phyloP scores from a whole-genome alignment of 2,113 vertebrate species.

The Centropus unirufus region DNA sequence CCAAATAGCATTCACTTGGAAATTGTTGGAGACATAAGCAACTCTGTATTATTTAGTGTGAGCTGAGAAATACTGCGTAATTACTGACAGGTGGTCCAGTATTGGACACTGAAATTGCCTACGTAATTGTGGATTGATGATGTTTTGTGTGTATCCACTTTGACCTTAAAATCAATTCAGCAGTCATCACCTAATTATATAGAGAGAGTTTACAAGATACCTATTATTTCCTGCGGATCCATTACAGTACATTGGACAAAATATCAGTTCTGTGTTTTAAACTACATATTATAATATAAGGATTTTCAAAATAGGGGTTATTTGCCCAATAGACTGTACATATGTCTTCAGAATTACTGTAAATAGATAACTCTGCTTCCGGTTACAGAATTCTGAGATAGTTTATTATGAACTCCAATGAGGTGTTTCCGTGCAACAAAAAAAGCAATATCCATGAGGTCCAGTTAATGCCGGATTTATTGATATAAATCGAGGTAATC shows the following conservation, averaged over 20 bases:
- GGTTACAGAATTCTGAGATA: background rate
- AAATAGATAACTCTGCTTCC: background rate
- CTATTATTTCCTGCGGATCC: conserved; percentile 24
- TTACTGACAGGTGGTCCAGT: conserved; percentile 24
- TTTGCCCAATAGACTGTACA: conserved; percentile 6
- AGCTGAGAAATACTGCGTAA: background rate
- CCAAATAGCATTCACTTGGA: background rate
- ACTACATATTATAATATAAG: background rate
- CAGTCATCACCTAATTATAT: conserved; percentile 18
- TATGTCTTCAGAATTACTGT: background rate
- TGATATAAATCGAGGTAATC: background rate
- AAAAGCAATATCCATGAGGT: background rate
- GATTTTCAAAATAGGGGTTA: background rate
- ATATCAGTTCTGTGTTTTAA: background rate
- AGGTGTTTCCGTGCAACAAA: background rate
- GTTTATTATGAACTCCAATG: background rate
- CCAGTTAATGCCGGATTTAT: background rate
- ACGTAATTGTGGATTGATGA: background rate
- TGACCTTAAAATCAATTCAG: conserved; percentile 18
- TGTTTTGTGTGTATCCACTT: background rate
- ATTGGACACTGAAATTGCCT: background rate
- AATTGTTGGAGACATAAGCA: background rate
- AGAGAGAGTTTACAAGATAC: background rate
- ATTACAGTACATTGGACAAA: conserved; percentile 17
- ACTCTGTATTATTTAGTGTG: background rate